These are phyloP conservation scores for Rattus norvegicus DNA, from an alignment of 2,113 vertebrate genomes.

Conservation along the genomic window DNA sequence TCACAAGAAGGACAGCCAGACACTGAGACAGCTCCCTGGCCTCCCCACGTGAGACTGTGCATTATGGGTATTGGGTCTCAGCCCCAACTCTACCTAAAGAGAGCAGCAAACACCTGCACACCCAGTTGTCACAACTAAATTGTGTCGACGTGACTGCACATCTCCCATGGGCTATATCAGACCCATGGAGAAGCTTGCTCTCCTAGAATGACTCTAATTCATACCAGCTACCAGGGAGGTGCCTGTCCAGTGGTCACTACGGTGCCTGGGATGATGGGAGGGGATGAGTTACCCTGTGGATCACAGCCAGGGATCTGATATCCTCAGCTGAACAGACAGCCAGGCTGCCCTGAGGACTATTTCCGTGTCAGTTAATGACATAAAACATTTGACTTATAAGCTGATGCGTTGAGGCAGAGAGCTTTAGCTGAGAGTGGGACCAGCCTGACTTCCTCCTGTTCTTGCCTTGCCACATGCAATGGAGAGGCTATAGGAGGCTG, in stretches of 20 bases:
- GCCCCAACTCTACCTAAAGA: background rate
- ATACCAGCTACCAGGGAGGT: background rate
- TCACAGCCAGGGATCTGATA: background rate
- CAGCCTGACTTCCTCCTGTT: too few species aligned
- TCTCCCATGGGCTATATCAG: too few species aligned
- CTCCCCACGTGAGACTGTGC: accelerated
- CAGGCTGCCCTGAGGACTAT: accelerated
- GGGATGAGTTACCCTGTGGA: too few species aligned
- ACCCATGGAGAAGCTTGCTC: accelerated
- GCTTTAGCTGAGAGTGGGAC: too few species aligned
- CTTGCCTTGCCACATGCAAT: background rate
- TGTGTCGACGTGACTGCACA: background rate
- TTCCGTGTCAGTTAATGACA: accelerated
- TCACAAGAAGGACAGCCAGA: background rate
- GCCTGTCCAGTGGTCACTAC: background rate
- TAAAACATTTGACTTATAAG: background rate
- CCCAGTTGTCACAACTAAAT: background rate
- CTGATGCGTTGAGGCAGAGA: accelerated
- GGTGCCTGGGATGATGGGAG: background rate
- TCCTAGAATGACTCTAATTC: background rate
- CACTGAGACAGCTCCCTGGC: background rate
- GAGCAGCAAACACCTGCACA: background rate
- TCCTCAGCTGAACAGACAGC: background rate
- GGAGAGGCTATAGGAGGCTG: background rate
- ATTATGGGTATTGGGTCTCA: too few species aligned